These are phyloP conservation scores for Archegozetes longisetosus DNA, from an alignment of 1,140 invertebrate species.

Conservation along the genomic window DNA sequence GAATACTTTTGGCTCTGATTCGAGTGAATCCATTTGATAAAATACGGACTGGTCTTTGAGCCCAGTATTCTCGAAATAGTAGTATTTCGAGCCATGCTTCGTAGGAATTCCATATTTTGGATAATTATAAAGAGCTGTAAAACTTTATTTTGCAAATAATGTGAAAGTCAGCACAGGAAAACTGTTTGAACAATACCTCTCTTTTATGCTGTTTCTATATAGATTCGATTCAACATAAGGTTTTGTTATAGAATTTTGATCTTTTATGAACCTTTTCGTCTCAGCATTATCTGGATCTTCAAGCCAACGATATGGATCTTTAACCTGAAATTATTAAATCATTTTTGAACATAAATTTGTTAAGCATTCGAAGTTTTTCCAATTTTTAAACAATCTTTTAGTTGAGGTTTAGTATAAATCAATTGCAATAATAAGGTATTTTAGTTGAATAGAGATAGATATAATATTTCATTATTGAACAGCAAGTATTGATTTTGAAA, in stretches of 20 bases:
- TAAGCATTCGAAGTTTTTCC: too few relatives aligned
- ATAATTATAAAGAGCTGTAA: constrained; percentile 46
- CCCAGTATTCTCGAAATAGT: constrained; percentile 82
- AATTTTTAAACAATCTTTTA: too few relatives aligned
- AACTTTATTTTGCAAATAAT: constrained; percentile 1
- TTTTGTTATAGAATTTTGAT: constrained; percentile 74
- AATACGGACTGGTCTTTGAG: constrained; percentile 90
- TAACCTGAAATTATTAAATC: too few relatives aligned
- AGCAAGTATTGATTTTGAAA: too few relatives aligned
- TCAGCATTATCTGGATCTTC: constrained; percentile 87
- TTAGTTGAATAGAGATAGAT: too few relatives aligned
- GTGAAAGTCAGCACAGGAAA: background rate
- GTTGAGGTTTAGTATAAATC: too few relatives aligned
- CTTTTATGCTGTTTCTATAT: constrained; percentile 48
- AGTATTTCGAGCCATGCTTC: constrained; percentile 66
- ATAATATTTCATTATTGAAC: too few relatives aligned
- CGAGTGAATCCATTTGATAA: constrained; percentile 68
- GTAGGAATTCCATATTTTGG: constrained; percentile 80
- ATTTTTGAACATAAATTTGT: too few relatives aligned
- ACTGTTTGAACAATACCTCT: background rate
- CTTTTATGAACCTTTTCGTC: constrained; percentile 78
- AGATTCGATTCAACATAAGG: constrained; percentile 66
- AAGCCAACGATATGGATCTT: constrained; percentile 88
- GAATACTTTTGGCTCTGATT: constrained; percentile 56
- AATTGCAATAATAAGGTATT: too few relatives aligned